Evolutionary conservation across 1,140 invertebrate species (phyloP), one percentile per base, ranked within the genome.

Genomic region (Planococcus citri): DNA sequence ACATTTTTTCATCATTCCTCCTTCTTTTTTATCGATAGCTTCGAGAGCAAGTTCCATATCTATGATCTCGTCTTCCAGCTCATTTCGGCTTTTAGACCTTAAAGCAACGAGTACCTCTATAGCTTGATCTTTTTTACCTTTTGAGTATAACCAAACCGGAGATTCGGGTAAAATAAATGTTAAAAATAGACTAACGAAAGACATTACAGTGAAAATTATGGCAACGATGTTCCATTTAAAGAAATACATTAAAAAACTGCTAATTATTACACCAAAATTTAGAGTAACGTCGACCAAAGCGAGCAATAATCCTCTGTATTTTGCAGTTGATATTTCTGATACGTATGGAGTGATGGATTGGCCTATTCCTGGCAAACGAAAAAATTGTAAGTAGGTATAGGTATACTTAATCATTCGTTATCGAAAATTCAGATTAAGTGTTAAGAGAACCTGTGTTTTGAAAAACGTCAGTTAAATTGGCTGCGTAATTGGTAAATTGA

Each of bases 291-390:
- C 41, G 3, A n/a, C 41, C 41, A n/a, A 17, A 20, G 41, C 41
- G 12, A 51, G n/a, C n/a, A 51, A 20, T 9, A 51, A 9, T 9
- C 41, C 41, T 51, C 41, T 51, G 41, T 51, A 51, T n/a, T 51
- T 51, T 51, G 41, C n/a, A 9, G 41, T 51, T 51, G 41, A 51
- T 51, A 51, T 51, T 51, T 51, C 41, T 51, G 41, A 51, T 51
- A 51, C 41, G 17, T 51, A 51, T 17, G 41, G 10, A 9, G 17
- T 51, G 17, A 51, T 20, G 4, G 41, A 51, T 6, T 3, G 2
- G 17, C 41, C n/a, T 17, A 51, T 51, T 51, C 41, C 41, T 51
- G 41, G 17, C 2, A 33, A n/a, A n/a, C n/a, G n/a, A n/a, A n/a
- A n/a, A n/a, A n/a, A n/a, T n/a, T n/a, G n/a, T n/a, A n/a, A n/a